Percentiles rank a stretch among this genome's conserved stretches.
Conservation (phyloP, 2,113 vertebrate genomes). For the Oryzias celebensis region DNA sequence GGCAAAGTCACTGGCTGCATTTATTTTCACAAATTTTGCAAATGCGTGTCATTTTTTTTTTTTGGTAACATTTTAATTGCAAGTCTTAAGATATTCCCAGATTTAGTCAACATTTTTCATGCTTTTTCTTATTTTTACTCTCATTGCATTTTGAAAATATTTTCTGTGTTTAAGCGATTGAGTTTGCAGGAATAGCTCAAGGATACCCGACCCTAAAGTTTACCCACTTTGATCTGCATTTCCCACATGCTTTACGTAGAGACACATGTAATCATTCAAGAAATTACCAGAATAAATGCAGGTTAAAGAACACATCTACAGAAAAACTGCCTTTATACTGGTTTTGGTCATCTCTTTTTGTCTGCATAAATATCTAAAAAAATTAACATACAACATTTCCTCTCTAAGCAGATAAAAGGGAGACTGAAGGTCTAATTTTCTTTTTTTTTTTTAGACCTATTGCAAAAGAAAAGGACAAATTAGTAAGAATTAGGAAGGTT, state of each 20-base stretch:
- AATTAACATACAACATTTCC: neutral
- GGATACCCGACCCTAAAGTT: too few relatives aligned
- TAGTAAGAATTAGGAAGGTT: neutral
- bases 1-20: too few relatives aligned
- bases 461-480: neutral
- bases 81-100: neutral
- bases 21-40: too few relatives aligned
- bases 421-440: neutral
- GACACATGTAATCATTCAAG: neutral
- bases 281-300: neutral
- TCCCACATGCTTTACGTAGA: neutral
- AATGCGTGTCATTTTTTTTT: too few relatives aligned
- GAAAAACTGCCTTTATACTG: neutral
- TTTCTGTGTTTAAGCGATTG: too few relatives aligned
- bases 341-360: neutral
- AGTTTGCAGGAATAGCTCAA: too few relatives aligned
- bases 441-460: neutral
- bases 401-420: neutral
- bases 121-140: neutral
- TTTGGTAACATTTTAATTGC: neutral
- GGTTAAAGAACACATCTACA: constrained; percentile 5
- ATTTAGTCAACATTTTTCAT: neutral
- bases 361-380: constrained; percentile 1
- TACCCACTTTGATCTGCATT: neutral
- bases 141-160: neutral